Base-by-base conservation (phyloP, 1,140 invertebrate genomes). In the Philotrypesis tridentata region DNA sequence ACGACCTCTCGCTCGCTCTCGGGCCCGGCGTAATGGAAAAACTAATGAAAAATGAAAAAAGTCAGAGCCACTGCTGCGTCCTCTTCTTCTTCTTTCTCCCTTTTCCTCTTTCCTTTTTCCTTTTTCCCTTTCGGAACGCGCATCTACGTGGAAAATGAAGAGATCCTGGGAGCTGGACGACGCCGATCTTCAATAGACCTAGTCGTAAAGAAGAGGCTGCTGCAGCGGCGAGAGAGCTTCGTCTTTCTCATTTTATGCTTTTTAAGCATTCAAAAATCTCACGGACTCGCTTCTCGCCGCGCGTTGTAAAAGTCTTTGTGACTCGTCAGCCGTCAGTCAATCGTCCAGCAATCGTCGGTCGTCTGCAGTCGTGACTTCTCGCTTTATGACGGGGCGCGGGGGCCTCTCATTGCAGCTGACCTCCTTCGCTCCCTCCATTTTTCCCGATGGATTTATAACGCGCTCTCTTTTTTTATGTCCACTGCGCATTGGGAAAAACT, bases 11-110 rank as follows among this genome's bases (percentile, higher is more conserved):
- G 84, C 48, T 55, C 48, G 48, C 48, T 55, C 48, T 55, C 48
- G 21, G 78, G 76, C 84, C 61, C 63, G 48, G 77, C 80, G 82
- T 84, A 85, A 85, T 86, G 85, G 86, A 87, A 87, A 87, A 87
- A 84, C 84, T 86, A 86, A 85, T 88, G 85, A 88, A 88, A 67
- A 67, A 71, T 63, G 65, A 79, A 72, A 77, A 84, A 81, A 37
- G 27, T 14, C 27, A 63, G n/a, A 27, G 25, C 55, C 12, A 23
- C 33, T 31, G 17, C 67, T 29, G 7, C 68, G 31, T 14, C 0
- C 8, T 1, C 29, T 21, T 4, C 48, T 33, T n/a, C 27, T 33
- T 27, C 29, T 12, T 33, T 25, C 23, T 60, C 12, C 31, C 31
- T 60, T 67, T 23, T 33, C 25, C 23, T 31, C 5, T 60, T 60